Evolutionary conservation across 2,888 invertebrate genomes (phyloP).

Genomic region (Myopa tessellatipennis): DNA sequence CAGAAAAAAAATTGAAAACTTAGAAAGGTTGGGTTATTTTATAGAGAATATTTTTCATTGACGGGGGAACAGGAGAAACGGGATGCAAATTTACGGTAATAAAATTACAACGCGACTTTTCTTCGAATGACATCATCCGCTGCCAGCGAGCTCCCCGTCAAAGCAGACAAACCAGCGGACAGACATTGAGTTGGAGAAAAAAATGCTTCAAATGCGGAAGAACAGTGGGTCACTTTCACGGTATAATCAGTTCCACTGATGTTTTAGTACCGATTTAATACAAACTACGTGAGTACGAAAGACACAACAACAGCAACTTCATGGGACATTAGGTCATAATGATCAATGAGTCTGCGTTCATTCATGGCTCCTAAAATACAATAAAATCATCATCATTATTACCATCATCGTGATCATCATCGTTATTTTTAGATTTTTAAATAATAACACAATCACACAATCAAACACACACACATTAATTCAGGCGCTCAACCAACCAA

Average conservation of each 20-base stretch:
- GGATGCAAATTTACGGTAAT: neutral
- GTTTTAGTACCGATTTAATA: no score
- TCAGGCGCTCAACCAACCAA: neutral
- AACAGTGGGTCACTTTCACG: no score
- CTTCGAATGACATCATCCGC: neutral
- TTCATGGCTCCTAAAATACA: neutral
- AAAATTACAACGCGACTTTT: neutral
- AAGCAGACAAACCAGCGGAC: neutral
- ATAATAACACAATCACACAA: neutral
- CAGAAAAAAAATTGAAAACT: no score
- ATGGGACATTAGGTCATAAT: neutral
- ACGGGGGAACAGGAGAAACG: no score
- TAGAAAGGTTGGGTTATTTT: no score
- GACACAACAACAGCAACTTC: no score
- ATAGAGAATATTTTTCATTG: no score
- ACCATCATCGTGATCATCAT: constrained; percentile 1
- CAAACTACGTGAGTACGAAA: no score
- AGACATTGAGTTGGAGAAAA: no score
- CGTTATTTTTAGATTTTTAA: constrained; percentile 1
- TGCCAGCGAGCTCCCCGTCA: neutral
- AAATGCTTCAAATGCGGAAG: no score
- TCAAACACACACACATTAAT: neutral
- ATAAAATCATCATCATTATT: constrained; percentile 15
- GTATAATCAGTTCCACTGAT: no score
- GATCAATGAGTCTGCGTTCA: neutral